phyloP scores from a whole-genome alignment of 2,888 invertebrate genomes.

The Luffia ferchaultella region DNA sequence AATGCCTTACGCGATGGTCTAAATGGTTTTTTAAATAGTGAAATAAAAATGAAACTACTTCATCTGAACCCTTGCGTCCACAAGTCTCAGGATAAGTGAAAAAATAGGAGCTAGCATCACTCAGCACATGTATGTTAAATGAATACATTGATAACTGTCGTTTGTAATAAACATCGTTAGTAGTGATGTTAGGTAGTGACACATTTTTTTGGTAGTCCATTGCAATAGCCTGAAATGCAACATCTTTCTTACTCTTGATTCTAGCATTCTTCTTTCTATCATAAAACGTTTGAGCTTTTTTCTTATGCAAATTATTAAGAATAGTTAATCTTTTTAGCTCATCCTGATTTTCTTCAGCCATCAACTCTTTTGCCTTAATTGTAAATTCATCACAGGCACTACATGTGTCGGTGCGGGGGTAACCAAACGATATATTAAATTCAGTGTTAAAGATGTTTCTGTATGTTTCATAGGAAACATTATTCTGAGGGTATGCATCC shows the following conservation, averaged over 20 bases:
- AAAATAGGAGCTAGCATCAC: conserved; percentile 10
- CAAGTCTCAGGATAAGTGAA: neutral
- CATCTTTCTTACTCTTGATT: conserved; percentile 6
- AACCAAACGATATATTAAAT: conserved; percentile 10
- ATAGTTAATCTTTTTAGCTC: conserved; percentile 1
- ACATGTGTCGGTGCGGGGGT: conserved; percentile 14
- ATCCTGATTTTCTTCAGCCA: conserved; percentile 5
- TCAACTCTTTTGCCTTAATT: conserved; percentile 11
- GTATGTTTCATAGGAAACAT: conserved; percentile 13
- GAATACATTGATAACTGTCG: conserved; percentile 17
- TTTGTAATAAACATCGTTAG: conserved; percentile 20
- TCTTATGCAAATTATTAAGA: conserved; percentile 9
- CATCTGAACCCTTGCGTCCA: neutral
- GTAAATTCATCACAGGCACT: conserved; percentile 14
- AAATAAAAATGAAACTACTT: conserved; percentile 10
- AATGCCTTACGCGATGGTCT: conserved; percentile 7
- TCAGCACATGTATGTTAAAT: conserved; percentile 19
- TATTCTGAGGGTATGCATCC: conserved; percentile 1
- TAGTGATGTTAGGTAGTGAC: conserved; percentile 19
- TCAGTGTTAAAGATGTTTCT: neutral
- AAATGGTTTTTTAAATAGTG: conserved; percentile 15
- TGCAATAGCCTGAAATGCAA: conserved; percentile 14
- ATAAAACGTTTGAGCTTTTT: conserved; percentile 15
- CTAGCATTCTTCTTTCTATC: conserved; percentile 12
- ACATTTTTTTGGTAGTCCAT: conserved; percentile 18